Conservation (phyloP, 2,888 invertebrate genomes). For the Nephrotoma appendiculata region DNA sequence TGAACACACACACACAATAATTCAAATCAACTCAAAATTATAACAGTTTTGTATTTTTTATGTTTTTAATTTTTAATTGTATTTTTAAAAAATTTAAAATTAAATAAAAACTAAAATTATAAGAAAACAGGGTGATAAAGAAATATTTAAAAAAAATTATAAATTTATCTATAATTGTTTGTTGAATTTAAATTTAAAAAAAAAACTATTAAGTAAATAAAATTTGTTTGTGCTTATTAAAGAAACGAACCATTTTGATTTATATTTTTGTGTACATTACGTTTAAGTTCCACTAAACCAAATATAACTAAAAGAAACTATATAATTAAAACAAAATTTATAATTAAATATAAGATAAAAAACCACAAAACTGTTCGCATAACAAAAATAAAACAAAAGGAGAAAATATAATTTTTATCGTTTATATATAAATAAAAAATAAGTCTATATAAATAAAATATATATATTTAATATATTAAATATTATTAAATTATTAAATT, state of each 20-base stretch:
- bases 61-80: background rate
- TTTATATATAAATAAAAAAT: background rate
- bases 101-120: background rate
- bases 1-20: background rate
- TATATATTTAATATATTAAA: background rate
- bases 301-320: background rate
- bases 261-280: background rate
- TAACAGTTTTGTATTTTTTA: background rate
- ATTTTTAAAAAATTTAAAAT: background rate
- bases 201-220: background rate
- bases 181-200: background rate
- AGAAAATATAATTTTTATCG: background rate
- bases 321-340: background rate
- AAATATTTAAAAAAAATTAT: slow-evolving; percentile 2
- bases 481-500: background rate
- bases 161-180: background rate
- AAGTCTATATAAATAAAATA: background rate
- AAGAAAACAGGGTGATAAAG: slow-evolving; percentile 3
- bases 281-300: background rate
- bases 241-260: background rate
- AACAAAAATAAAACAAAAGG: background rate
- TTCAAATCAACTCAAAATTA: background rate
- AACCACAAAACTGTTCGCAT: background rate
- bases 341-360: background rate
- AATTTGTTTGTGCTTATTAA: background rate